Conservation (phyloP, 2,888 invertebrate species). For the Tyria jacobaeae region DNA sequence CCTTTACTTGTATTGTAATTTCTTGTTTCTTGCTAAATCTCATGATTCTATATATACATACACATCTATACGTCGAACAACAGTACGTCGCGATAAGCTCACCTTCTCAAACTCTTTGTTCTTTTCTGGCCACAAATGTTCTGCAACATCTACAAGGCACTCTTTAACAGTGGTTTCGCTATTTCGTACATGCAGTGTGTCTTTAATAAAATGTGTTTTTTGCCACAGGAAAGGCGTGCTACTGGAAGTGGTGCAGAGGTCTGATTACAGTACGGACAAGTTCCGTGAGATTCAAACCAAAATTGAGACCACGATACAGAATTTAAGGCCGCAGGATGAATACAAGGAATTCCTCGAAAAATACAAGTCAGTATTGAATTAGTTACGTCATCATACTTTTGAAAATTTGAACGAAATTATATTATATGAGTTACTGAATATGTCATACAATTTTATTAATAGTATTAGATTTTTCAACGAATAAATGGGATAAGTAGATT, state of each 20-base stretch:
- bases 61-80: too few relatives aligned
- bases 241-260: slow-evolving; percentile 92
- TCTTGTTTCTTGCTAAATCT: too few relatives aligned
- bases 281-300: slow-evolving; percentile 92
- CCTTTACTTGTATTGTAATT: too few relatives aligned
- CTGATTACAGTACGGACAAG: slow-evolving; percentile 93
- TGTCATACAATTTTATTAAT: background rate
- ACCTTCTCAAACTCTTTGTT: too few relatives aligned
- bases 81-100: too few relatives aligned
- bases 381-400: too few relatives aligned
- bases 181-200: too few relatives aligned
- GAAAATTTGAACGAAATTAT: background rate
- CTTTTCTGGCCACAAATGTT: too few relatives aligned
- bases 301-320: slow-evolving; percentile 91
- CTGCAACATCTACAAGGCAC: too few relatives aligned
- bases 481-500: background rate
- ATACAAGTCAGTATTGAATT: slow-evolving; percentile 89
- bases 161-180: too few relatives aligned
- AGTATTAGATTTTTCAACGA: background rate
- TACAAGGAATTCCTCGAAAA: slow-evolving; percentile 96
- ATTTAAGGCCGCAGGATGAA: slow-evolving; percentile 93
- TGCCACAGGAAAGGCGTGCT: slow-evolving; percentile 91
- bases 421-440: background rate
- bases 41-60: too few relatives aligned
- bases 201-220: slow-evolving; percentile 14